phyloP scores from a whole-genome alignment of 2,888 invertebrate species.

The Eupelmus urozonus region DNA sequence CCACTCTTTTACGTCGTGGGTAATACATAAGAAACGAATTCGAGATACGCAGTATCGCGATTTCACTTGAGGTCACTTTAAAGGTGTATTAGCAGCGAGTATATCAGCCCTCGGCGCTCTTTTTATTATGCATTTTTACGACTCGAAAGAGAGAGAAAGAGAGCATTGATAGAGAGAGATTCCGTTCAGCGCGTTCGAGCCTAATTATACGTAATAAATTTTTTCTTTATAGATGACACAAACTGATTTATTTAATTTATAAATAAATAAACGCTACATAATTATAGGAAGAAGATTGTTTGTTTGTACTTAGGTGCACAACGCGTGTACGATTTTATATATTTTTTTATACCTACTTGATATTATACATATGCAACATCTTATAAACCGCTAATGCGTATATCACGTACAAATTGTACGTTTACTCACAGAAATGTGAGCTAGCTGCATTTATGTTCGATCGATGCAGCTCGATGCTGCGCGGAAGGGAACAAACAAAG shows the following conservation, averaged over 20 bases:
- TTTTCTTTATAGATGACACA: background rate
- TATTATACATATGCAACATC: too few relatives aligned
- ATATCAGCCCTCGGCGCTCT: conserved; percentile 6
- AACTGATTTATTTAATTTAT: conserved; percentile 44
- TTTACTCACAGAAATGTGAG: background rate
- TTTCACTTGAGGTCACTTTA: conserved; percentile 13
- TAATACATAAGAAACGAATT: background rate
- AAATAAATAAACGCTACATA: conserved; percentile 25
- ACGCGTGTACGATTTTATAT: conserved; percentile 24
- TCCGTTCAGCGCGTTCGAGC: conserved; percentile 8
- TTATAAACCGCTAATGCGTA: too few relatives aligned
- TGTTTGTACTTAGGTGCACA: conserved; percentile 50
- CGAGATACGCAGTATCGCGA: conserved; percentile 1
- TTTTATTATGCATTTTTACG: conserved; percentile 38
- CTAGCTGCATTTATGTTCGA: conserved; percentile 14
- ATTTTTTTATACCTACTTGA: conserved; percentile 1
- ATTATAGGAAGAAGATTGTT: conserved; percentile 30
- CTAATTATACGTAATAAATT: conserved; percentile 41
- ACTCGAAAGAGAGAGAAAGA: too few relatives aligned
- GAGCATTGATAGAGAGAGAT: conserved; percentile 35
- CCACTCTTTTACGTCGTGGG: conserved; percentile 6
- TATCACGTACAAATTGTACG: background rate
- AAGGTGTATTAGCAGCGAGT: background rate
- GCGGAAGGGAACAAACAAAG: conserved; percentile 5
- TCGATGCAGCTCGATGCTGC: conserved; percentile 27